Evolutionary conservation across 53 echinoderm and acorn worm species (phyloP), one percentile per base, ranked within the genome.

Genomic region (Paracentrotus lividus): DNA sequence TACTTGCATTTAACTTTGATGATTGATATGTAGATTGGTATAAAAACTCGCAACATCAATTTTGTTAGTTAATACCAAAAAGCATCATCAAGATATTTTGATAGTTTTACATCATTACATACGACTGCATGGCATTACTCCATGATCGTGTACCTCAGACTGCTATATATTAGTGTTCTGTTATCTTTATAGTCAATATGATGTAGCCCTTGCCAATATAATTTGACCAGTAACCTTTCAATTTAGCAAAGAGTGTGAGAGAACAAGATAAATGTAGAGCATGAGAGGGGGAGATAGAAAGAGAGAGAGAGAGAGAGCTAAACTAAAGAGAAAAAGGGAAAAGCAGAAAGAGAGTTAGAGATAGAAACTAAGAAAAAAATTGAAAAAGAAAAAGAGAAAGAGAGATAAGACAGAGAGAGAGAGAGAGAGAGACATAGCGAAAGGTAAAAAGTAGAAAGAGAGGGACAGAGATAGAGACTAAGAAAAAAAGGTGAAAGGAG

Each of bases 191-290:
- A 31, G 1, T 45, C 29, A 67, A 10, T n/a, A n/a, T n/a, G n/a
- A n/a, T n/a, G n/a, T n/a, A n/a, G n/a, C n/a, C n/a, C 26, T 81
- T 81, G 81, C 81, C 81, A 81, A 81, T 47, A 21, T 40, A 43
- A 45, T 10, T 44, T 81, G 81, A 81, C 47, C 81, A 45, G 81
- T 81, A 47, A 45, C 81, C 81, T 47, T 81, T 47, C 20, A 32
- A 38, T 72, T 5, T 36, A 40, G 32, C 8, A 18, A 21, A 3
- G 57, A 3, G 57, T 1, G 57, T 1, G 20, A 3, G 57, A 3
- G 57, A 13, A 12, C 12, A 51, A 51, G 51, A 51, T 6, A 51
- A 12, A 51, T 8, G 12, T 6, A 51, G 7, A 51, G 51, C 6
- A 12, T 6, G 51, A 51, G 51, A 51, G 51, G 12, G 51, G 7